phyloP scores from a whole-genome alignment of 2,888 invertebrate species.

The Nomada ruficornis region DNA sequence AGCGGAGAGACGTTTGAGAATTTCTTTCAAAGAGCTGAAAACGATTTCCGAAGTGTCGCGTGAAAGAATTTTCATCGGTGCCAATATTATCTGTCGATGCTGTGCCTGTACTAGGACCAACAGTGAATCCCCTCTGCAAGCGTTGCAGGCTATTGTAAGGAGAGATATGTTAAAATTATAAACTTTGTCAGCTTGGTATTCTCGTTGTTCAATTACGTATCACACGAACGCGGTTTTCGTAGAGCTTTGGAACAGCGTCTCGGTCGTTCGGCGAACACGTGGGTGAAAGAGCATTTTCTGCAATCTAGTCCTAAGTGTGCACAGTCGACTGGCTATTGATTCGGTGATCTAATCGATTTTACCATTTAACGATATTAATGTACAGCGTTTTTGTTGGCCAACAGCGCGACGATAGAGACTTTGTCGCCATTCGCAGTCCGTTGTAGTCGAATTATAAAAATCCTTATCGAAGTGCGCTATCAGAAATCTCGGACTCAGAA shows the following conservation, averaged over 20 bases:
- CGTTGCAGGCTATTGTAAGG: not conserved
- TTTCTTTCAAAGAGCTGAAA: not conserved
- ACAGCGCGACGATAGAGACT: not conserved
- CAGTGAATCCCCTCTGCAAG: not conserved
- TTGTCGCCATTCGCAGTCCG: too few species aligned
- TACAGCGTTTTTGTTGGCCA: constrained; percentile 11
- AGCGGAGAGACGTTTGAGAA: not conserved
- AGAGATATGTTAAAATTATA: not conserved
- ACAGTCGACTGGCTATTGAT: constrained; percentile 24
- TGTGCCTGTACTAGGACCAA: not conserved
- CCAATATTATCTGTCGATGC: not conserved
- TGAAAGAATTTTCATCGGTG: constrained; percentile 3
- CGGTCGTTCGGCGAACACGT: constrained; percentile 54
- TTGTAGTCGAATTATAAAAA: not conserved
- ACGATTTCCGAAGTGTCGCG: not conserved
- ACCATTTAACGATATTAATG: constrained; percentile 12
- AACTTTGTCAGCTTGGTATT: not conserved
- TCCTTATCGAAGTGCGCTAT: not conserved
- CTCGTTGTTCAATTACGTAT: constrained; percentile 1
- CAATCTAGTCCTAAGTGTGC: constrained; percentile 42
- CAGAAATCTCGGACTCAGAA: too few species aligned
- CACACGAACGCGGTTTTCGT: not conserved
- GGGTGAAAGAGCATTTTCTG: constrained; percentile 42
- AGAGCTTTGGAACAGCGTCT: not conserved
- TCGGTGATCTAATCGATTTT: constrained; percentile 28